Base-by-base conservation (phyloP, 2,888 invertebrate genomes). In the Volucella inanis region DNA sequence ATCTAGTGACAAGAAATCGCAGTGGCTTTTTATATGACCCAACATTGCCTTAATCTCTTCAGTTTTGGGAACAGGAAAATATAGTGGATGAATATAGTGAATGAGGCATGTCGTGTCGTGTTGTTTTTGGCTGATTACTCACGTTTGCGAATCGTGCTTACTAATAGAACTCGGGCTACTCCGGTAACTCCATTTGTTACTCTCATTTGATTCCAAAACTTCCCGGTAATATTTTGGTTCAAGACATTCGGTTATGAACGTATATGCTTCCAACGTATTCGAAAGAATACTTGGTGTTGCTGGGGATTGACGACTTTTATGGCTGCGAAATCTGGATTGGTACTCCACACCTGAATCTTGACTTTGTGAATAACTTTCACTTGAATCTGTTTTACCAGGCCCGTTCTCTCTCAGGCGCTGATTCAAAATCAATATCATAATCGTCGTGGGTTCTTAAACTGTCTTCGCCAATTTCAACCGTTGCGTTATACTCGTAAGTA, bases 181-280 rank as follows among this genome's bases (percentile, higher is more conserved):
- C n/a, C n/a, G n/a, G n/a, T n/a, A n/a, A n/a, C 50, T 1, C 54
- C 54, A 54, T 4, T 45, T 43, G 12, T 43, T 15, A n/a, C 12
- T 9, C 10, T 43, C n/a, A 43, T 59, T 49, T 43, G 49, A 67
- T 49, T 55, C 38, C 18, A 43, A 22, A 9, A 18, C 68, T 14
- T 68, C 12, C 8, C 15, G 50, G 31, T n/a, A 45, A 43, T n/a
- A 22, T 45, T 8, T 45, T 8, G 68, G 68, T 41, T 67, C 67
- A 54, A n/a, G 4, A 10, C 22, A 14, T 43, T 14, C 1, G 4
- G 54, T 14, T 22, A 67, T 45, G 18, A 67, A 67, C 1, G 67
- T 43, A 22, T 67, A 49, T 9, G 54, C 50, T 9, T 67, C 67
- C 8, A 67, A 38, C 10, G 43, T 59, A n/a, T 59, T 59, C 14